Evolutionary conservation across 1,140 invertebrate species (phyloP).

Genomic region (Drosophila melanogaster): DNA sequence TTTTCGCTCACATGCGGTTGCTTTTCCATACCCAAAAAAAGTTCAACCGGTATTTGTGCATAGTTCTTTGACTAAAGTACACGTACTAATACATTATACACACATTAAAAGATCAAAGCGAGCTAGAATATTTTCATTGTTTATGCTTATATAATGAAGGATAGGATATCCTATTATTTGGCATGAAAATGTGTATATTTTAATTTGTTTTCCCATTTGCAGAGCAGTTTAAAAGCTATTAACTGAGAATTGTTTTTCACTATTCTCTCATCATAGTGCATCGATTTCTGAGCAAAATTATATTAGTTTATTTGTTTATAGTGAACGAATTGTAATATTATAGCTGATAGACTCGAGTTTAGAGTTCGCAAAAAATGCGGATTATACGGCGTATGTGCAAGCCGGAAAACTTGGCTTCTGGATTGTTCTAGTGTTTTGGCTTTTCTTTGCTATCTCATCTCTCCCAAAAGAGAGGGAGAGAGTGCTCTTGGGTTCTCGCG

Average conservation of each 20-base stretch:
- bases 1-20: slow-evolving; percentile 36
- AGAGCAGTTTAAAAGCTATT: no score
- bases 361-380: not conserved
- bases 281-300: no score
- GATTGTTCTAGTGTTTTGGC: slow-evolving; percentile 15
- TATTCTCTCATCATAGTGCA: no score
- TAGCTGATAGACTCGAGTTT: no score
- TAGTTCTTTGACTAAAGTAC: not conserved
- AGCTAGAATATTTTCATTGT: no score
- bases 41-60: not conserved
- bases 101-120: no score
- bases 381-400: not conserved
- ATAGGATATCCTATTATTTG: no score
- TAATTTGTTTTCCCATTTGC: not conserved
- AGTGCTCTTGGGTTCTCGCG: not conserved
- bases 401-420: not conserved
- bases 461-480: slow-evolving; percentile 3
- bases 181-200: not conserved
- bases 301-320: no score
- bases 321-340: no score
- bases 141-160: no score
- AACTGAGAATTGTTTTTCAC: no score
- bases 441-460: slow-evolving; percentile 11
- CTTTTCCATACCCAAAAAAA: slow-evolving; percentile 12
- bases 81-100: no score